A percentile compares a stretch with the other conserved stretches of the same genome.
Conservation (phyloP, 2,888 invertebrate genomes). For the Orthonychiurus folsomi region DNA sequence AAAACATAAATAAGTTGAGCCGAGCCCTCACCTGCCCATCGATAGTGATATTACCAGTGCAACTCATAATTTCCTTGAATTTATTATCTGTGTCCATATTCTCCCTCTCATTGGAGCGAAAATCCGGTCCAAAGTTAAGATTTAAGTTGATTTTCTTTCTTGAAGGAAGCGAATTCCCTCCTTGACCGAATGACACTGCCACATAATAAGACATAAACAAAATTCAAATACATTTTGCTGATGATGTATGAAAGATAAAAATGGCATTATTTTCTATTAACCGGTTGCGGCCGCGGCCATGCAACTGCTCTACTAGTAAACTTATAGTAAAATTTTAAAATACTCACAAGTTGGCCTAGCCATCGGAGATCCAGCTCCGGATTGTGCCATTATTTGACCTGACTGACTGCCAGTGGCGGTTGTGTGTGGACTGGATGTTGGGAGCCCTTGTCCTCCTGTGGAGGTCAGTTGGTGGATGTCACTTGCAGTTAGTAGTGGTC, state of each 20-base stretch:
- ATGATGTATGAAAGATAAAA: too few relatives aligned
- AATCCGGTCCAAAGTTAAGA: conserved; percentile 22
- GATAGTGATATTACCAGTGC: conserved; percentile 80
- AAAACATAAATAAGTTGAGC: neutral
- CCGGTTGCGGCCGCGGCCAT: too few relatives aligned
- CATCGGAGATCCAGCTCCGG: neutral
- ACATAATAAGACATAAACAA: too few relatives aligned
- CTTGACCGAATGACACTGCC: neutral
- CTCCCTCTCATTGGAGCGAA: neutral
- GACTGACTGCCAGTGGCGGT: too few relatives aligned
- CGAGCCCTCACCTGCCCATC: conserved; percentile 52
- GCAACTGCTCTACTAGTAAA: too few relatives aligned
- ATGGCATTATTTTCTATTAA: too few relatives aligned
- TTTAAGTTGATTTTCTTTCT: conserved; percentile 21
- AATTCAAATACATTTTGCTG: too few relatives aligned
- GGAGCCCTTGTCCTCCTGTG: too few relatives aligned
- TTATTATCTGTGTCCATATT: conserved; percentile 56
- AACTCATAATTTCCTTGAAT: conserved; percentile 84
- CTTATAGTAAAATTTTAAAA: too few relatives aligned
- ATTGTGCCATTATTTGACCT: neutral
- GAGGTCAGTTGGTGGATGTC: too few relatives aligned
- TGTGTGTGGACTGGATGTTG: too few relatives aligned
- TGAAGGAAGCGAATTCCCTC: neutral
- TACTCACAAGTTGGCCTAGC: neutral
- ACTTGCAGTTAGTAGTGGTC: too few relatives aligned